Conservation (phyloP, 1,140 invertebrate species). For the Halictus rubicundus region DNA sequence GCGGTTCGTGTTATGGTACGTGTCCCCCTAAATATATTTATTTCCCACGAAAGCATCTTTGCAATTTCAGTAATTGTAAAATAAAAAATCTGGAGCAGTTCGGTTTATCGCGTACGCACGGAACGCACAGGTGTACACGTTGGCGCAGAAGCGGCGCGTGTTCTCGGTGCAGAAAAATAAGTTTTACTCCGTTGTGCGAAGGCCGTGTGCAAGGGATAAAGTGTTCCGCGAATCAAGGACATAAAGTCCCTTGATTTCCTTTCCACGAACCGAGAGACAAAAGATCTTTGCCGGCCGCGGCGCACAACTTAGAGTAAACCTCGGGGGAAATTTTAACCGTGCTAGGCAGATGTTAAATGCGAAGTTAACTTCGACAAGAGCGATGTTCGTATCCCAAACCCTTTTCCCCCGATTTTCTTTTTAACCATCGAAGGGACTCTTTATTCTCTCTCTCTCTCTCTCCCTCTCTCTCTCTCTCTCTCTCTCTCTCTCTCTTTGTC, state of each 20-base stretch:
- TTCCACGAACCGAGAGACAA: slow-evolving; percentile 62
- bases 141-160: too few relatives aligned
- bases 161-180: too few relatives aligned
- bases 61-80: too few relatives aligned
- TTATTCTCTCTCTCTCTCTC: too few relatives aligned
- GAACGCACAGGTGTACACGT: too few relatives aligned
- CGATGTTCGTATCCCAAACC: slow-evolving; percentile 49
- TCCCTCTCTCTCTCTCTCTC: too few relatives aligned
- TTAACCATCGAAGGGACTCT: slow-evolving; percentile 8
- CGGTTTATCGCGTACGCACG: too few relatives aligned
- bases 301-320: slow-evolving; percentile 72
- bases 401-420: slow-evolving; percentile 14
- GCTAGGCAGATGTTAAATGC: slow-evolving; percentile 75
- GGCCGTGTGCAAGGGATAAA: not conserved
- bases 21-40: too few relatives aligned
- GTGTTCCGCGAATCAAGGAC: slow-evolving; percentile 42
- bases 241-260: slow-evolving; percentile 67
- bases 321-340: slow-evolving; percentile 77
- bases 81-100: too few relatives aligned
- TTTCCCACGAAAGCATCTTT: too few relatives aligned
- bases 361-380: slow-evolving; percentile 75
- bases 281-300: slow-evolving; percentile 50
- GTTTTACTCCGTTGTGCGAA: not conserved
- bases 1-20: too few relatives aligned
- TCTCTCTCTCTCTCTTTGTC: too few relatives aligned